phyloP scores from a whole-genome alignment of 2,797 vertebrate species.

The Ptychobarbus kaznakovi region DNA sequence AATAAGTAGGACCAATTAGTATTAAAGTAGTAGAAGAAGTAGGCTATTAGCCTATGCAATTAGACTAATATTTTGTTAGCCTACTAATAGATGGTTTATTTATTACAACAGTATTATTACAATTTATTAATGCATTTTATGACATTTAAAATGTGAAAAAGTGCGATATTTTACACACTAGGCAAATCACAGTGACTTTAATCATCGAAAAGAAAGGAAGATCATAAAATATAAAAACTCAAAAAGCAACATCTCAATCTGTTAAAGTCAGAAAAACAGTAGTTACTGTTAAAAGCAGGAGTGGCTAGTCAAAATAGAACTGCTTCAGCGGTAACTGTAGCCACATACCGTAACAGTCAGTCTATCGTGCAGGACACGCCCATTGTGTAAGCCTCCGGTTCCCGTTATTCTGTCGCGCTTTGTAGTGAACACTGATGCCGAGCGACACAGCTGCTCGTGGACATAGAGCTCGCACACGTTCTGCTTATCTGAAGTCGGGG shows the following conservation, averaged over 20 bases:
- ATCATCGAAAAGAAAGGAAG: neutral
- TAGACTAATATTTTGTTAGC: neutral
- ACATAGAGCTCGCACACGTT: neutral
- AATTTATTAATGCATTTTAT: neutral
- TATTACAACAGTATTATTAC: neutral
- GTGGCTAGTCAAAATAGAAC: neutral
- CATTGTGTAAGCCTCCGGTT: conserved; percentile 32
- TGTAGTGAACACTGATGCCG: conserved; percentile 9
- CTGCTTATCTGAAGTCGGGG: neutral
- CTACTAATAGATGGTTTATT: neutral
- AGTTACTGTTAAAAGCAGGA: neutral
- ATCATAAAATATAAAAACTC: neutral
- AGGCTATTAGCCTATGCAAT: neutral
- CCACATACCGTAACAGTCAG: conserved; percentile 1
- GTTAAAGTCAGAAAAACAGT: neutral
- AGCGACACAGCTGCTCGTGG: conserved; percentile 4
- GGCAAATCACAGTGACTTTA: neutral
- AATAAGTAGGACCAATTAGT: neutral
- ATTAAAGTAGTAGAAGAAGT: neutral
- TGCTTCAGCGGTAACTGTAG: neutral
- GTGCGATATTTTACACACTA: neutral
- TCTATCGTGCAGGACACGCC: conserved; percentile 47
- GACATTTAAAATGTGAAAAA: neutral
- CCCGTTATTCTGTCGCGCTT: conserved; percentile 31
- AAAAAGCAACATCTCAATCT: neutral